Evolutionary conservation across 2,113 vertebrate genomes (phyloP), one percentile per base, ranked within the genome.

Genomic region (Corythaeola cristata): DNA sequence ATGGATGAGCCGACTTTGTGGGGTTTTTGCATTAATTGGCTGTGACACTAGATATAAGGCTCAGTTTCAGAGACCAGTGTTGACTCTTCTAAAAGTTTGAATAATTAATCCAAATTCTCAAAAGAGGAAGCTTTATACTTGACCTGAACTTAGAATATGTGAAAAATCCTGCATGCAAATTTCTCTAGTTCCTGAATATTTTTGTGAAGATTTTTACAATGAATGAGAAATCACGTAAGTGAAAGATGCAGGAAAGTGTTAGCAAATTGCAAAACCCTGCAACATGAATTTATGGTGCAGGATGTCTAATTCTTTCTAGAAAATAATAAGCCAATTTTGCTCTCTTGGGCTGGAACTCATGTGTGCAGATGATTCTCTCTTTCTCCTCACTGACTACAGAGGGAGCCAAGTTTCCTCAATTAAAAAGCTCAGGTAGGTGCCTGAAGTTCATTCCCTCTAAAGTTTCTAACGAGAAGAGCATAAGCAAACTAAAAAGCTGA

Each of bases 391-490:
- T 62, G 81, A 88, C 86, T 97, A 97, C 89, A 96, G 96, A 96
- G 95, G 94, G 96, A 96, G 94, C 84, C 87, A 95, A 64, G 77
- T 88, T 91, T 88, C 91, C 89, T 96, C 74, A 41, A 39, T 90
- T 84, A 71, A 17, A 56, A 13, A 35, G 44, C n/a, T 79, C 49
- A 89, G 77, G 33, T 72, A 50, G 44, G 6, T 60, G 41, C 21
- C 49, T 55, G 49, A 91, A 81, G 35, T 78, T 60, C 75, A 89
- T 79, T 66, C 15, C 4, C 8, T 41, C 30, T 50, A 9, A 64
- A 77, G 21, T 17, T 62, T 75, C 11, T 85, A 20, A n/a, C 18
- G 20, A 45, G 39, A 26, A 58, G 21, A 85, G 12, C 18, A n/a
- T 32, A 81, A 87, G 12, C 23, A 85, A 87, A 55, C 16, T 17